Conservation (phyloP, 1,140 invertebrate species). For the Heliothis virescens region DNA sequence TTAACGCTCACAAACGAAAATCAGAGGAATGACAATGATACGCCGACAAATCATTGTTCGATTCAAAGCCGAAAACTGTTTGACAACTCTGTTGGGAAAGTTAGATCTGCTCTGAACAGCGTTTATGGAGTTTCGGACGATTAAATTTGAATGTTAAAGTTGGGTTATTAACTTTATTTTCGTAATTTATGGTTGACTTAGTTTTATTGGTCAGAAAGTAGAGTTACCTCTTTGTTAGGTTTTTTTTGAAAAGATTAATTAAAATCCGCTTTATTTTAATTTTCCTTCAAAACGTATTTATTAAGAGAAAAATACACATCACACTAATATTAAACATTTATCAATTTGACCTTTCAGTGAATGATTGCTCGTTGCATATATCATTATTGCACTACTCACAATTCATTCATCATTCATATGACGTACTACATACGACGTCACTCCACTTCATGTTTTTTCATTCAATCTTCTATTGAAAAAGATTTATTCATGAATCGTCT, state of each 20-base stretch:
- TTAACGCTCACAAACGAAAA: slow-evolving; percentile 69
- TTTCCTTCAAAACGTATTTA: too few species aligned
- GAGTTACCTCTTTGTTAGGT: too few species aligned
- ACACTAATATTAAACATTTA: neutral
- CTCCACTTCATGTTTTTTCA: slow-evolving; percentile 13
- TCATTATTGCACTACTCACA: neutral
- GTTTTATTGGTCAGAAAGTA: too few species aligned
- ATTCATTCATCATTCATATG: slow-evolving; percentile 23
- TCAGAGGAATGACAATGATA: slow-evolving; percentile 48
- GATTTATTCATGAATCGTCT: slow-evolving; percentile 6
- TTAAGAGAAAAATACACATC: too few species aligned
- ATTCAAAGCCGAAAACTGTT: slow-evolving; percentile 5
- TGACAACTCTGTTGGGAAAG: neutral
- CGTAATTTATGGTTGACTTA: neutral
- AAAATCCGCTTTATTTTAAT: too few species aligned
- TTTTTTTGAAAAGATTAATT: too few species aligned
- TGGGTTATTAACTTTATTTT: neutral
- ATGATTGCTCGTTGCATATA: neutral
- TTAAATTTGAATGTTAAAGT: neutral
- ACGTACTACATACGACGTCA: neutral
- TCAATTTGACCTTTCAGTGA: neutral
- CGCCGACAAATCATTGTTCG: slow-evolving; percentile 29
- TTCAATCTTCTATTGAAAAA: slow-evolving; percentile 2
- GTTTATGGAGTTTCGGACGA: neutral
- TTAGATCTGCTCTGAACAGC: neutral